Evolutionary conservation across 2,797 vertebrate genomes (phyloP).

Genomic region (Adrianichthys oophorus): DNA sequence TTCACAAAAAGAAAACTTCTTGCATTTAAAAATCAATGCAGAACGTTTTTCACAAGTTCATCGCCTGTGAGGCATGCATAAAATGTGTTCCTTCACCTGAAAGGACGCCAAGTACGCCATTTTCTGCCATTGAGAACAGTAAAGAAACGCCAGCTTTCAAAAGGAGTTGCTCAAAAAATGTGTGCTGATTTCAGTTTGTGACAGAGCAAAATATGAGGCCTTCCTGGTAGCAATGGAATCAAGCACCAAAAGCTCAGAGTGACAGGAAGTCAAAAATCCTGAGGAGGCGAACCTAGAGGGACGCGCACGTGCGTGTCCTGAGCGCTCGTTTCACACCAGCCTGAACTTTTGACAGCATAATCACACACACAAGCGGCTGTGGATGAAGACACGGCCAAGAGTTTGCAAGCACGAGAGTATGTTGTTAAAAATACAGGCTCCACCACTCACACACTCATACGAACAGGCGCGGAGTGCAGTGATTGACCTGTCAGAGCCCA

Average conservation of each 20-base stretch:
- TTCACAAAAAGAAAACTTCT: constrained; percentile 15
- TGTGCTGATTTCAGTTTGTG: constrained; percentile 32
- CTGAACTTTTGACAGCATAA: constrained; percentile 70
- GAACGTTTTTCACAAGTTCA: constrained; percentile 64
- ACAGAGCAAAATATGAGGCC: constrained; percentile 23
- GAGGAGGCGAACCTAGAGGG: constrained; percentile 3
- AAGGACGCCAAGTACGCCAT: constrained; percentile 68
- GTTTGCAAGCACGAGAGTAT: constrained; percentile 50
- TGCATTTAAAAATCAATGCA: constrained; percentile 63
- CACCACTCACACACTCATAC: constrained; percentile 12
- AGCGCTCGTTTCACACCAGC: constrained; percentile 39
- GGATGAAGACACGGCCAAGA: constrained; percentile 66
- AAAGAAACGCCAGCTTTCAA: constrained; percentile 55
- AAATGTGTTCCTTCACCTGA: constrained; percentile 67
- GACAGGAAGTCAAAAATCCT: constrained; percentile 14
- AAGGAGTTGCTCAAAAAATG: constrained; percentile 44
- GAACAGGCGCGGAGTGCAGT: constrained; percentile 62
- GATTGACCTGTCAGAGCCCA: constrained; percentile 60
- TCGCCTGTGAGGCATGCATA: constrained; percentile 57
- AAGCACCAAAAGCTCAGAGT: not conserved
- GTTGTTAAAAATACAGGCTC: constrained; percentile 50
- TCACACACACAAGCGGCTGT: constrained; percentile 47
- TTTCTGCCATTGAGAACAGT: constrained; percentile 59
- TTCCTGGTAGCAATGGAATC: not conserved
- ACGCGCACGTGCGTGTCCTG: not conserved